These are phyloP conservation scores for Akabosia matsudoensis DNA, from an alignment of 1,140 invertebrate genomes.

Conservation along the genomic window DNA sequence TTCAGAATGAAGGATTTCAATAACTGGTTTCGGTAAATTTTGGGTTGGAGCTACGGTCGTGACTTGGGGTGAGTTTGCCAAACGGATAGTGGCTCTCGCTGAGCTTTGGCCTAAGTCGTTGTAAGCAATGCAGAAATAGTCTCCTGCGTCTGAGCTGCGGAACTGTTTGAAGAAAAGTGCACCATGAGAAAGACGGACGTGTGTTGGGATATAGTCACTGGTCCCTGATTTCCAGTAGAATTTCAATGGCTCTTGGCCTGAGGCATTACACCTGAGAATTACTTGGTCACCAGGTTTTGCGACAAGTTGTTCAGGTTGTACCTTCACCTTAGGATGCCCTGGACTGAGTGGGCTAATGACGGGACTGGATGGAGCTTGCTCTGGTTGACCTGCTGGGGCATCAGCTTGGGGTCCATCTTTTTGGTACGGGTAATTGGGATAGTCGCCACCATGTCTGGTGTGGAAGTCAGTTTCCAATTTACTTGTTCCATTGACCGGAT, in stretches of 20 bases:
- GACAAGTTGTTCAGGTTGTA: conserved; percentile 67
- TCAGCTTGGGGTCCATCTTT: background rate
- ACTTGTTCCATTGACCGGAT: background rate
- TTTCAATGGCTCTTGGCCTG: conserved; percentile 53
- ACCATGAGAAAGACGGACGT: conserved; percentile 23
- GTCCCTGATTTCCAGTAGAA: conserved; percentile 51
- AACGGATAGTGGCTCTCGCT: conserved; percentile 6
- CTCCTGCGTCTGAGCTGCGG: conserved; percentile 25
- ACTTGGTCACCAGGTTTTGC: conserved; percentile 72
- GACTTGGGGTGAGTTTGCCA: background rate
- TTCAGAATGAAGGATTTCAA: background rate
- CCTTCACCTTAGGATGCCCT: conserved; percentile 52
- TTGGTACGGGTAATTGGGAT: conserved; percentile 3
- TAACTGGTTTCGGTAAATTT: background rate
- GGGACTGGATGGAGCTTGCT: background rate
- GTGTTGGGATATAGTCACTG: conserved; percentile 26
- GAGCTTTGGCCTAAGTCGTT: conserved; percentile 29
- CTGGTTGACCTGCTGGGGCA: background rate
- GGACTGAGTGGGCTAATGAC: background rate
- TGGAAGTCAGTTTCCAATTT: background rate
- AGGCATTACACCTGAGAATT: conserved; percentile 69
- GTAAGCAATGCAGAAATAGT: conserved; percentile 35
- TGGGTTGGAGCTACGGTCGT: background rate
- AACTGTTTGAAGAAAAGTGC: conserved; percentile 43
- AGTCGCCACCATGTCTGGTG: background rate